Conservation (phyloP, 2,113 vertebrate species). For the Ornithorhynchus anatinus region DNA sequence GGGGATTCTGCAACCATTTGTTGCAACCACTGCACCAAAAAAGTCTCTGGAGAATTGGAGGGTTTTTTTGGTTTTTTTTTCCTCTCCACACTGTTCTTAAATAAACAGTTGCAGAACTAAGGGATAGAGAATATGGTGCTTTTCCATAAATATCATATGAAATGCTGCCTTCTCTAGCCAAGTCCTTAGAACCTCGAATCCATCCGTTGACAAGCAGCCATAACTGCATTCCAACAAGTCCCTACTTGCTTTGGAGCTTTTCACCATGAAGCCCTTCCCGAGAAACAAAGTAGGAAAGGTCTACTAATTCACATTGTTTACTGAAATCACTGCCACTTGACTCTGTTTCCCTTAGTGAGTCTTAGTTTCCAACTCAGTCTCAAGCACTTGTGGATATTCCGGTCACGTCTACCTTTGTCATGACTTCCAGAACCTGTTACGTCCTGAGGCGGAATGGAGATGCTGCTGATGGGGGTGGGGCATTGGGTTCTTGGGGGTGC, state of each 20-base stretch:
- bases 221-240: not conserved
- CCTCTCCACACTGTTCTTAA: constrained; percentile 45
- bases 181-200: not conserved
- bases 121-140: constrained; percentile 32
- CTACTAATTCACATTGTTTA: not conserved
- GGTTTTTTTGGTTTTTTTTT: constrained; percentile 50
- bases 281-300: not conserved
- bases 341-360: not conserved
- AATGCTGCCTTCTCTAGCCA: constrained; percentile 20
- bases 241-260: not conserved
- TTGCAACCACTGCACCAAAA: constrained; percentile 70
- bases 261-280: not conserved
- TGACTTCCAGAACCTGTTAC: no score
- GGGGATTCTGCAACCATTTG: constrained; percentile 75
- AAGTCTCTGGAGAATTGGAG: constrained; percentile 63
- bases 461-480: no score
- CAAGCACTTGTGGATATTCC: not conserved
- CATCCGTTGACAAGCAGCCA: not conserved
- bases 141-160: constrained; percentile 26
- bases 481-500: no score
- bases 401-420: no score
- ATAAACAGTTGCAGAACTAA: constrained; percentile 67
- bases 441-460: no score
- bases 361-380: not conserved
- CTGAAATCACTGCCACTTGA: not conserved